Evolutionary conservation across 2,797 vertebrate species (phyloP), one percentile per base, ranked within the genome.

Genomic region (Acipenser ruthenus): DNA sequence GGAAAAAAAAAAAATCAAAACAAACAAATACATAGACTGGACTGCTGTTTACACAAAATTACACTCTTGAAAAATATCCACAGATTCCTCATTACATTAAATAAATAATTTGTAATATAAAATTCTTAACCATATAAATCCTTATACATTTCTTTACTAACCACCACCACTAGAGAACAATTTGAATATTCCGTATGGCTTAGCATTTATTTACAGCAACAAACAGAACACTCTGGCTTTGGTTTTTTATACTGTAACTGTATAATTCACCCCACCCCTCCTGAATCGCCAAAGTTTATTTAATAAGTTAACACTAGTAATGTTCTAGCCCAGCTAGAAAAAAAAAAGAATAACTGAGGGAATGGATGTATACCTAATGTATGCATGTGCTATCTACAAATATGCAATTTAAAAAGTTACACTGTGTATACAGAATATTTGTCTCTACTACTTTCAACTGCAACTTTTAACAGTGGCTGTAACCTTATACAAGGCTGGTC

Each of bases 261-360:
- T 71, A 65, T 10, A 64, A 62, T 62, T 66, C 68, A 64, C 6
- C 6, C 63, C 67, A 63, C 70, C 62, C 50, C 49, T 51, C 15
- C 15, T 18, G 69, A 73, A 71, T 66, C 74, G 53, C n/a, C 50
- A 75, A 70, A 69, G 23, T 69, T 76, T 70, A 70, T 67, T 52
- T 77, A 78, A 72, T 74, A 77, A 77, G 62, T 78, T 72, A 78
- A 73, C 69, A 71, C 37, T 72, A 50, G 15, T 63, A 73, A 47
- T 69, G 58, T 68, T 85, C 81, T 79, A 89, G 82, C 75, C 75
- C 82, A 80, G 83, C 83, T 84, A 87, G 77, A 82, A 76, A 62
- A 68, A 62, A 68, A 74, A 71, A 70, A 67, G 62, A 51, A 74
- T 65, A 51, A 6, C 48, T 37, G 23, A 37, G 23, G 23, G 23